Evolutionary conservation across 2,113 vertebrate genomes (phyloP).

Genomic region (Cyanoderma ruficeps): DNA sequence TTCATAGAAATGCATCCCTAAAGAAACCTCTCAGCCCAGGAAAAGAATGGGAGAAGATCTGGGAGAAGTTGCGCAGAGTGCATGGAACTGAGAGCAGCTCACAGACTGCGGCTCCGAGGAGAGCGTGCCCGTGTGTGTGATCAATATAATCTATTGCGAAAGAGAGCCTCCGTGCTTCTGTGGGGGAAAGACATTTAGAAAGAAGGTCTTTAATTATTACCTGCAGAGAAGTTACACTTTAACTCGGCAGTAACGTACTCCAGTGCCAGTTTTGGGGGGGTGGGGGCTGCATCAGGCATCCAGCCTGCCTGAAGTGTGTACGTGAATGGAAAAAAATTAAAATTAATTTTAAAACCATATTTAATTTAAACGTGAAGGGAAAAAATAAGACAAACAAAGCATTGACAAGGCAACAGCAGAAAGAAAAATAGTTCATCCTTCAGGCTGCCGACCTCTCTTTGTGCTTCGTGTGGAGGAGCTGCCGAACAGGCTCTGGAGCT

Average conservation of each 20-base stretch:
- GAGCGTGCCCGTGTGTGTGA: neutral
- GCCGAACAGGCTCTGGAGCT: neutral
- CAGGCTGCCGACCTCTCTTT: neutral
- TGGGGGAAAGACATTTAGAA: slow-evolving; percentile 34
- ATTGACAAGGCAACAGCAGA: neutral
- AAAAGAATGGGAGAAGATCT: neutral
- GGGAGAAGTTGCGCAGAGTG: accelerated
- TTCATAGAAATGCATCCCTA: neutral
- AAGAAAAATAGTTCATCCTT: neutral
- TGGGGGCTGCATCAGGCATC: neutral
- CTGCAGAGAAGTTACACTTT: slow-evolving; percentile 57
- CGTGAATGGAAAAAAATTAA: neutral
- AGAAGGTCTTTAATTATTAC: slow-evolving; percentile 69
- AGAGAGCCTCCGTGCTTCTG: neutral
- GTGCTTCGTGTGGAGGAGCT: neutral
- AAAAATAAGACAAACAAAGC: neutral
- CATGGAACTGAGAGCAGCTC: neutral
- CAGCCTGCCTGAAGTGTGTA: slow-evolving; percentile 1
- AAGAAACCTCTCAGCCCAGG: neutral
- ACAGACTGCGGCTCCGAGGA: neutral
- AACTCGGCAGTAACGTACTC: slow-evolving; percentile 46
- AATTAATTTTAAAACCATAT: neutral
- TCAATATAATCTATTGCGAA: slow-evolving; percentile 10
- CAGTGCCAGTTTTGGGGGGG: neutral
- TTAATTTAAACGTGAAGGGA: neutral